Percentiles rank a stretch among this genome's conserved stretches.
Evolutionary conservation across 1,140 invertebrate species (phyloP).

Genomic region (Scaptomyza graminum): DNA sequence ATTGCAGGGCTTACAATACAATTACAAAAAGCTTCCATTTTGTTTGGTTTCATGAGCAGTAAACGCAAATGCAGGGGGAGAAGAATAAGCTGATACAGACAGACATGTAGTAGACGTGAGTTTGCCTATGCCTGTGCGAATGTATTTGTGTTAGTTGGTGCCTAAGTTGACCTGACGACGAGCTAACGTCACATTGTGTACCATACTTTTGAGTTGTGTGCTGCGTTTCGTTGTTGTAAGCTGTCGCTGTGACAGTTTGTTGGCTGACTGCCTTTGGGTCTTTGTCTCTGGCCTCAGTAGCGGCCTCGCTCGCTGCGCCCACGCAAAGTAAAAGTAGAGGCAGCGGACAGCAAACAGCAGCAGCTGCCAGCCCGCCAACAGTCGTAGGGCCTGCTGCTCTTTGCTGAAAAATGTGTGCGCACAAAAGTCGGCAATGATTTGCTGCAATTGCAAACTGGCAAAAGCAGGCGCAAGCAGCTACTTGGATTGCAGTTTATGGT

Average conservation of each 20-base stretch:
- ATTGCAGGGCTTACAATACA: not conserved
- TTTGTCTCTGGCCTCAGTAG: conserved; percentile 41
- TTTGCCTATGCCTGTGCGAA: conserved; percentile 2
- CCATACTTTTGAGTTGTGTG: not conserved
- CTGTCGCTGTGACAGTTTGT: conserved; percentile 68
- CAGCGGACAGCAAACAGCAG: conserved; percentile 30
- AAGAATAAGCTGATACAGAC: conserved; percentile 2
- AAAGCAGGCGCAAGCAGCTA: conserved; percentile 21
- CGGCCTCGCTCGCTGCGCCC: not conserved
- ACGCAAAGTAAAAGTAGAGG: conserved; percentile 10
- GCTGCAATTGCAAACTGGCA: conserved; percentile 57
- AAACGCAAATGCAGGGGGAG: too few species aligned
- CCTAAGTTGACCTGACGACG: conserved; percentile 41
- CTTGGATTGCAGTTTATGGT: conserved; percentile 29
- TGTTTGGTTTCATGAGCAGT: too few species aligned
- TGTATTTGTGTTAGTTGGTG: not conserved
- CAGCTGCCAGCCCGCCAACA: conserved; percentile 57
- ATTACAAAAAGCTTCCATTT: too few species aligned
- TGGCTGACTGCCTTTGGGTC: conserved; percentile 64
- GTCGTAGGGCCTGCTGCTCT: conserved; percentile 33
- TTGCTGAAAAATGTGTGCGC: conserved; percentile 78
- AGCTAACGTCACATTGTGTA: conserved; percentile 70
- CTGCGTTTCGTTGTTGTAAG: conserved; percentile 37
- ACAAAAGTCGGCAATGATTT: conserved; percentile 81
- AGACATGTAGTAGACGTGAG: conserved; percentile 1